Base-by-base conservation (phyloP, 1,140 invertebrate genomes). In the Apocrypta bakeri region DNA sequence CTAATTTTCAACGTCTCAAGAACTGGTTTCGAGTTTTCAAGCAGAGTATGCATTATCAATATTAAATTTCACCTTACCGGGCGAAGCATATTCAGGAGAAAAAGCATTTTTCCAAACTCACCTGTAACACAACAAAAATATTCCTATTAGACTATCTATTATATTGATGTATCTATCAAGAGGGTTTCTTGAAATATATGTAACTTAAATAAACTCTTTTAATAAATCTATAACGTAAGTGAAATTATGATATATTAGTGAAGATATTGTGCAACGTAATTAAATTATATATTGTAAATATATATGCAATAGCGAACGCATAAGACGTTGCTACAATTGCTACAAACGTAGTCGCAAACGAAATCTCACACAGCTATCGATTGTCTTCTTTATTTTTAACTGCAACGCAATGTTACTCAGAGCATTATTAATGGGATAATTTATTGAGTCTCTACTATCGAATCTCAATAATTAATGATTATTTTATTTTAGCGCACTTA, bases 331-430 rank as follows among this genome's bases (percentile, higher is more conserved):
- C 73, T 33, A 24, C 40, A 40, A 77, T 69, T 56, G 7, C 9
- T 0, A 56, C 2, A 79, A 79, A 17, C 21, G 9, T 27, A 11
- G 6, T n/a, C 6, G 33, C 12, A 24, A 17, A 79, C 21, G 66
- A 56, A 71, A 79, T 68, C 66, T 79, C 27, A 40, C 40, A 17
- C 40, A 79, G 56, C 64, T 79, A 71, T 71, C 31, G 77, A 79
- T 71, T 78, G 68, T 69, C 63, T n/a, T 37, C 11, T 17, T 78
- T 42, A 48, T 27, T 17, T 11, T 21, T 2, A 24, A 42, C 25
- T 27, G 27, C 37, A 56, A n/a, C n/a, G n/a, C 31, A 77, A 68
- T 77, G 33, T 66, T 37, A n/a, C 33, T 33, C 66, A 2, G 64
- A 21, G 9, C 37, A n/a, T n/a, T n/a, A n/a, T n/a, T n/a, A n/a